Evolutionary conservation across 1,140 invertebrate genomes (phyloP).

Genomic region (Neotoxoptera formosana): DNA sequence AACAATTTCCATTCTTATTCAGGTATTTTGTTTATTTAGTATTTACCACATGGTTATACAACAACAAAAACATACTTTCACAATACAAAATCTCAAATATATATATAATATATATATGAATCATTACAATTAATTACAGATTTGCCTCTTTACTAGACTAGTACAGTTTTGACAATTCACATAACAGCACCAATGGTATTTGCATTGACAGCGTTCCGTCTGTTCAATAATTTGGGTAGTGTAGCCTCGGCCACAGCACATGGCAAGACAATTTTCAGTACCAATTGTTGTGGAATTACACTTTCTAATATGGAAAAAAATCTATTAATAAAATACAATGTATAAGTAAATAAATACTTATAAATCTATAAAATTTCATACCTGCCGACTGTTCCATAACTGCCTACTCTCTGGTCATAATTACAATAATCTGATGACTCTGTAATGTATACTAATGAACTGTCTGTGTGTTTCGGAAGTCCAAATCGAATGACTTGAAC

Average conservation of each 20-base stretch:
- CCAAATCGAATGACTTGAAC: neutral
- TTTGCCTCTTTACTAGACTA: conserved; percentile 60
- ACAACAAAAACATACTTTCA: neutral
- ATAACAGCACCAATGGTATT: conserved; percentile 90
- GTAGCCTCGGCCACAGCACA: conserved; percentile 88
- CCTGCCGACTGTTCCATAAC: conserved; percentile 72
- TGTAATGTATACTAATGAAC: conserved; percentile 73
- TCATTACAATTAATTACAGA: conserved; percentile 53
- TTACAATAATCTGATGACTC: conserved; percentile 75
- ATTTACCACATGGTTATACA: neutral
- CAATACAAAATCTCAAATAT: neutral
- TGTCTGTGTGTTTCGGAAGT: conserved; percentile 63
- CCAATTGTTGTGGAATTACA: conserved; percentile 75
- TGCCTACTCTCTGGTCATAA: conserved; percentile 70
- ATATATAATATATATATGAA: neutral
- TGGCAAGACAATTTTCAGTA: conserved; percentile 80
- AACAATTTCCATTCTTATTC: neutral
- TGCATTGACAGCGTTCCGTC: conserved; percentile 83
- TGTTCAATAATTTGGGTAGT: conserved; percentile 73
- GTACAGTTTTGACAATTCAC: conserved; percentile 86
- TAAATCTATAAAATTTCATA: conserved; percentile 61
- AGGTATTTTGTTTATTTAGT: neutral
- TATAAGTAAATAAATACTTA: neutral
- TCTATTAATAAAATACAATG: neutral
- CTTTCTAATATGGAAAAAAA: conserved; percentile 65